These are phyloP conservation scores for Lepidurus couesii DNA, from an alignment of 1,140 invertebrate genomes.

Conservation along the genomic window DNA sequence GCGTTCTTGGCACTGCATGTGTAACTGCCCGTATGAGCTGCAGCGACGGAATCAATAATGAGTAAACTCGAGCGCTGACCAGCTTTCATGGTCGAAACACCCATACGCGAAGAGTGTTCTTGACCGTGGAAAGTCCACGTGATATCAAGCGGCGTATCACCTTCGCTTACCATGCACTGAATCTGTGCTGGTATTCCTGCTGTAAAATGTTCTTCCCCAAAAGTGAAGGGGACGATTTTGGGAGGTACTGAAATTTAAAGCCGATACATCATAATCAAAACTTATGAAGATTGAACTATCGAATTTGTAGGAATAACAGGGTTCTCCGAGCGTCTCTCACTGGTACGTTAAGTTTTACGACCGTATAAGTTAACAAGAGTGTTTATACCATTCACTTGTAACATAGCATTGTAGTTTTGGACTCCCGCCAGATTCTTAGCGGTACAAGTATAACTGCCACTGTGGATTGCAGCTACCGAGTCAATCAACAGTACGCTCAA, in stretches of 20 bases:
- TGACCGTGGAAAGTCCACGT: constrained; percentile 69
- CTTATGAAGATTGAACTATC: neutral
- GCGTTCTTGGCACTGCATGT: constrained; percentile 45
- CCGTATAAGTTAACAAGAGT: neutral
- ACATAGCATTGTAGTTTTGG: constrained; percentile 46
- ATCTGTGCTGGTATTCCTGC: constrained; percentile 69
- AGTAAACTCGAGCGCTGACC: constrained; percentile 60
- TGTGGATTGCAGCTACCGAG: constrained; percentile 63
- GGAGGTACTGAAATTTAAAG: constrained; percentile 56
- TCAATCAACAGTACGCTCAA: constrained; percentile 69
- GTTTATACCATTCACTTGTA: constrained; percentile 33
- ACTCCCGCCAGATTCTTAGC: constrained; percentile 66
- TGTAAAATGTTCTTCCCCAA: constrained; percentile 69
- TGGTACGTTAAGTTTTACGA: too few relatives aligned
- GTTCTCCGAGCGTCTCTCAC: neutral
- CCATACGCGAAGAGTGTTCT: constrained; percentile 41
- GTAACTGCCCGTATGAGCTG: constrained; percentile 48
- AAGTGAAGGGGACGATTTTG: constrained; percentile 68
- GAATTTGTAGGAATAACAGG: neutral
- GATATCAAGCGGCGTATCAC: constrained; percentile 65
- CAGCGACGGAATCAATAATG: constrained; percentile 64
- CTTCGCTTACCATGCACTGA: constrained; percentile 65
- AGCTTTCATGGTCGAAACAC: constrained; percentile 46
- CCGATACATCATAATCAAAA: neutral
- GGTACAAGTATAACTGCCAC: constrained; percentile 72